Conservation (phyloP, 1,140 invertebrate genomes). For the Himalopsyche phryganea region DNA sequence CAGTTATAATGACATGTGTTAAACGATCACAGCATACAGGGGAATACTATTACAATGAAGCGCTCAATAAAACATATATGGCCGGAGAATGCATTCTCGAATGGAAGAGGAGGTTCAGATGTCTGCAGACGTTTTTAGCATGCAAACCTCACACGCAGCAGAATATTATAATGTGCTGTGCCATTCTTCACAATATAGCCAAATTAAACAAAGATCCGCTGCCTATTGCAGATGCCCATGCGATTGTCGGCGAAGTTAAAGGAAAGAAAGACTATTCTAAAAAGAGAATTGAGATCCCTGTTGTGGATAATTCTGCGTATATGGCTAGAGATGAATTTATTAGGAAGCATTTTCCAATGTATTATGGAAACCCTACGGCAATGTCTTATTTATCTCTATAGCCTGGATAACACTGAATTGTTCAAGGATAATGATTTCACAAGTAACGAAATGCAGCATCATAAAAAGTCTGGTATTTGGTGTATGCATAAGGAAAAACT, state of each 20-base stretch:
- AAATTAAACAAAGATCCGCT: slow-evolving; percentile 30
- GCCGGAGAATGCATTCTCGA: slow-evolving; percentile 22
- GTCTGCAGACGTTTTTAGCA: slow-evolving; percentile 27
- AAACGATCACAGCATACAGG: slow-evolving; percentile 26
- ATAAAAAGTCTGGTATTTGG: too few relatives aligned
- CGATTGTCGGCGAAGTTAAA: slow-evolving; percentile 23
- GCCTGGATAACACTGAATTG: too few relatives aligned
- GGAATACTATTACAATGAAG: slow-evolving; percentile 31
- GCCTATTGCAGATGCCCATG: slow-evolving; percentile 15
- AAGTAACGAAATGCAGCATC: too few relatives aligned
- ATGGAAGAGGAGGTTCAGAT: slow-evolving; percentile 29
- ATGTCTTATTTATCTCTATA: slow-evolving; percentile 27
- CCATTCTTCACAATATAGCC: slow-evolving; percentile 30
- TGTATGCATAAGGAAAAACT: too few relatives aligned
- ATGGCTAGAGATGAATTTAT: slow-evolving; percentile 30
- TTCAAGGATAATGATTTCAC: too few relatives aligned
- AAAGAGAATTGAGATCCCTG: slow-evolving; percentile 25
- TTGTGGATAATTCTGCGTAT: slow-evolving; percentile 22
- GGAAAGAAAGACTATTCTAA: slow-evolving; percentile 27
- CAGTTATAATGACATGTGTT: slow-evolving; percentile 24
- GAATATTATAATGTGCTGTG: slow-evolving; percentile 28
- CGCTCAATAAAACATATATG: slow-evolving; percentile 23
- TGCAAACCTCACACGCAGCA: slow-evolving; percentile 30
- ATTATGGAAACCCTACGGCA: slow-evolving; percentile 20
- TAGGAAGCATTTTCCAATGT: slow-evolving; percentile 27